Evolutionary conservation across 2,113 vertebrate species (phyloP).

Genomic region (Panthera uncia): DNA sequence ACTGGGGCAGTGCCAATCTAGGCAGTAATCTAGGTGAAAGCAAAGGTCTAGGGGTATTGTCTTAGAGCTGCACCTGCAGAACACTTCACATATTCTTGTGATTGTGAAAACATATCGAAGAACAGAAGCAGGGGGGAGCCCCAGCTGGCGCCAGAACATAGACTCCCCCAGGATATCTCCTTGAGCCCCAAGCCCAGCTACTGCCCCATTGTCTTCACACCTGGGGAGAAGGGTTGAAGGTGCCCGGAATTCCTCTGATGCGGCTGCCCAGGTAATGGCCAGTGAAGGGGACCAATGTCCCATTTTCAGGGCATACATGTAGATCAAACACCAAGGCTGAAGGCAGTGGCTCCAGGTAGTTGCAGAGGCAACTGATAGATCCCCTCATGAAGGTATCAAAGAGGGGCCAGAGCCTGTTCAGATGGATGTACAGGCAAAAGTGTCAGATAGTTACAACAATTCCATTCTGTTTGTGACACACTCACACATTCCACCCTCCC

Average conservation of each 20-base stretch:
- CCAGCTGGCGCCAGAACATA: background rate
- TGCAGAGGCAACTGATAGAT: constrained; percentile 78
- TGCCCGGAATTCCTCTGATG: constrained; percentile 52
- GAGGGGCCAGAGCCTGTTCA: constrained; percentile 84
- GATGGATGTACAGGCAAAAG: background rate
- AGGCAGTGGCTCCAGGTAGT: constrained; percentile 82
- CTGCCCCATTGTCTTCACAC: constrained; percentile 71
- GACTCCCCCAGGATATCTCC: background rate
- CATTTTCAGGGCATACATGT: constrained; percentile 81
- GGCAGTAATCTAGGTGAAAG: background rate
- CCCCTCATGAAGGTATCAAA: constrained; percentile 85
- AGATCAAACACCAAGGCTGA: constrained; percentile 87
- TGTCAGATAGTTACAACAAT: background rate
- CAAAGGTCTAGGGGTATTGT: background rate
- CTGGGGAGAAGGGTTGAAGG: constrained; percentile 81
- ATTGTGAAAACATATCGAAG: background rate
- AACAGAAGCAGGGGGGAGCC: background rate
- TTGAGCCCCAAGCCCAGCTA: background rate
- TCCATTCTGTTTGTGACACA: background rate
- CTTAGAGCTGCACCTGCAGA: constrained; percentile 6
- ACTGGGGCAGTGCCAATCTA: background rate
- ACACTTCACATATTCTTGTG: background rate
- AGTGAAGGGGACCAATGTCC: constrained; percentile 68
- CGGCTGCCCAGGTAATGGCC: constrained; percentile 63
- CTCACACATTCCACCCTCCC: background rate